Percentiles rank a stretch among this genome's conserved stretches.
Evolutionary conservation across 2,888 invertebrate species (phyloP).

Genomic region (Metellina segmentata): DNA sequence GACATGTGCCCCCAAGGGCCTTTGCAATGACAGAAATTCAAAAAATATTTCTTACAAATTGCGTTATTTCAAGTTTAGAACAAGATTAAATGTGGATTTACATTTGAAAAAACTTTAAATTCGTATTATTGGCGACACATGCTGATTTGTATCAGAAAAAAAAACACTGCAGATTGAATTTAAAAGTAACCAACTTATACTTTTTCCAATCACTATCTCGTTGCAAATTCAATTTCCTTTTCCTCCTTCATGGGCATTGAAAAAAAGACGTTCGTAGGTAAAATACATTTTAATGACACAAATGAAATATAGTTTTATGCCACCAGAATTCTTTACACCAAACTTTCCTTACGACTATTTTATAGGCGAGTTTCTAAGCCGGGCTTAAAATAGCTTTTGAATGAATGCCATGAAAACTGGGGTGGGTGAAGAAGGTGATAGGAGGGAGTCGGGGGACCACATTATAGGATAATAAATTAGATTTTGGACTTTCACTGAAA

Average conservation of each 20-base stretch:
- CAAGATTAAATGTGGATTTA: too few relatives aligned
- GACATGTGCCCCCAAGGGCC: too few relatives aligned
- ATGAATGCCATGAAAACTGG: conserved; percentile 1
- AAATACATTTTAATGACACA: neutral
- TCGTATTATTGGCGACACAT: too few relatives aligned
- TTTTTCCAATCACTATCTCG: too few relatives aligned
- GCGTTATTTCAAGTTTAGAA: too few relatives aligned
- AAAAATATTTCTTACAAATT: too few relatives aligned
- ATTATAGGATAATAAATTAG: neutral
- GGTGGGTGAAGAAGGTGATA: neutral
- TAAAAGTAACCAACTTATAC: too few relatives aligned
- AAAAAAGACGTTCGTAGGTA: neutral
- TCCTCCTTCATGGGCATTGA: neutral
- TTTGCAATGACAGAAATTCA: too few relatives aligned
- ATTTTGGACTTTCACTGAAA: neutral
- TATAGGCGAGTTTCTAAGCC: neutral
- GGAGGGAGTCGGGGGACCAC: neutral
- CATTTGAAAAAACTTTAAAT: too few relatives aligned
- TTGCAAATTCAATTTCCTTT: neutral
- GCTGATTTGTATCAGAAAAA: too few relatives aligned
- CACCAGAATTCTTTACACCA: neutral
- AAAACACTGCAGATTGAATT: too few relatives aligned
- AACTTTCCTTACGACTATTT: neutral
- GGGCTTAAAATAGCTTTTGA: neutral
- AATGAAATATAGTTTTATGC: neutral